phyloP scores from a whole-genome alignment of 2,113 vertebrate genomes.

The Zapus hudsonius region DNA sequence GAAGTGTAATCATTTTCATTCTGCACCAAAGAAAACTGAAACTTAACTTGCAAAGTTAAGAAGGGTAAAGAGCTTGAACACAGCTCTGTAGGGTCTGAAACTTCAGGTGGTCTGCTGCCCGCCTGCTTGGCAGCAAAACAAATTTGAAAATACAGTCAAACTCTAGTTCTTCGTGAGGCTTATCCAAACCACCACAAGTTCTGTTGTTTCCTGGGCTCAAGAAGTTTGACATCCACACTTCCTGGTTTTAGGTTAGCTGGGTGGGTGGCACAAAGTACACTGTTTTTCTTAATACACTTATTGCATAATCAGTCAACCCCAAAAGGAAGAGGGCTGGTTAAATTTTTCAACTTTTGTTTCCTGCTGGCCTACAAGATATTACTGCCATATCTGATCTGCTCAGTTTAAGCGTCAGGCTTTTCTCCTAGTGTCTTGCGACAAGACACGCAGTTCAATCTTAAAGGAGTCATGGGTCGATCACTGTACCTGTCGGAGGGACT shows the following conservation, averaged over 20 bases:
- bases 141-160: background rate
- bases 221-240: constrained; percentile 39
- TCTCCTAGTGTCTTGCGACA: background rate
- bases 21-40: constrained; percentile 35
- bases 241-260: constrained; percentile 47
- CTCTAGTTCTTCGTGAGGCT: background rate
- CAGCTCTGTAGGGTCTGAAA: constrained; percentile 16
- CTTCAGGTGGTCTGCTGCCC: background rate
- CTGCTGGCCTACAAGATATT: constrained; percentile 55
- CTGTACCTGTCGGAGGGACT: constrained; percentile 4
- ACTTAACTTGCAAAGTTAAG: background rate
- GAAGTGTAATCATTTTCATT: background rate
- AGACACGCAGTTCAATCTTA: constrained; percentile 35
- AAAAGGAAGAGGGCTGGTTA: constrained; percentile 60
- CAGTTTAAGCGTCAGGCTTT: constrained; percentile 26
- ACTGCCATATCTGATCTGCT: background rate
- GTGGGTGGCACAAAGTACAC: constrained; percentile 16
- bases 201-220: constrained; percentile 5
- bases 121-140: background rate
- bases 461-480: background rate
- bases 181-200: background rate
- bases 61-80: background rate
- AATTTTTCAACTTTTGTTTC: constrained; percentile 71
- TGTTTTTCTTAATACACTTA: constrained; percentile 51
- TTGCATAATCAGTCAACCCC: constrained; percentile 52